phyloP scores from a whole-genome alignment of 2,797 vertebrate genomes.

The Carcharodon carcharias region DNA sequence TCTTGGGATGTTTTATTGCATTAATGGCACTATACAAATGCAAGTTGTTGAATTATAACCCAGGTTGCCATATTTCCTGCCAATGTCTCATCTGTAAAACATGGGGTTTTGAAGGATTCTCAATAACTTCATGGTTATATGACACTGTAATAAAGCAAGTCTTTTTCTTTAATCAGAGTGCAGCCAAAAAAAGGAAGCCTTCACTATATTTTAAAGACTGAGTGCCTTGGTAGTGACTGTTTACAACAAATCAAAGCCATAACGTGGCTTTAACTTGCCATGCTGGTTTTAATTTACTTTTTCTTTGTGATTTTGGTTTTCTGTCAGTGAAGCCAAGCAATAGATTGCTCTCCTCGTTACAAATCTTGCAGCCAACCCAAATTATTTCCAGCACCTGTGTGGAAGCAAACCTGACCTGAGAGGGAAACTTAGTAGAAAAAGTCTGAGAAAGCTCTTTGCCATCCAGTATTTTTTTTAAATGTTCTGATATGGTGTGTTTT shows the following conservation, averaged over 20 bases:
- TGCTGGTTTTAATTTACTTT: not conserved
- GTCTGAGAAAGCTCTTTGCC: not conserved
- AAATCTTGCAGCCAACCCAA: not conserved
- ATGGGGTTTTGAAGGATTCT: not conserved
- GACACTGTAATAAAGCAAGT: not conserved
- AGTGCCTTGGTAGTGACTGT: not conserved
- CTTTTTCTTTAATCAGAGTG: not conserved
- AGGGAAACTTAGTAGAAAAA: not conserved
- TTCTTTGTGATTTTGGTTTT: too few relatives aligned
- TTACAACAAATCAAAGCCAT: not conserved
- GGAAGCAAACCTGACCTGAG: not conserved
- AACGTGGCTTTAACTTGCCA: not conserved
- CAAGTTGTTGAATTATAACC: not conserved
- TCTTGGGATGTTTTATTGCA: not conserved
- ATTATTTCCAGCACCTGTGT: conserved; percentile 1
- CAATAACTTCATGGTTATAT: not conserved
- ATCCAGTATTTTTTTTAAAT: too few relatives aligned
- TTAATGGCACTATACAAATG: not conserved
- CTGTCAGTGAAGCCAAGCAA: not conserved
- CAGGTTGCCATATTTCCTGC: not conserved
- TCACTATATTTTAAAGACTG: not conserved
- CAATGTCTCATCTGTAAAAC: not conserved
- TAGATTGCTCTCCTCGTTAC: not conserved
- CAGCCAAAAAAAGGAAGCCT: not conserved
- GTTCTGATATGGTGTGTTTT: too few relatives aligned